These are phyloP conservation scores for Myotis lucifugus DNA, from an alignment of 2,113 vertebrate genomes.

Conservation along the genomic window DNA sequence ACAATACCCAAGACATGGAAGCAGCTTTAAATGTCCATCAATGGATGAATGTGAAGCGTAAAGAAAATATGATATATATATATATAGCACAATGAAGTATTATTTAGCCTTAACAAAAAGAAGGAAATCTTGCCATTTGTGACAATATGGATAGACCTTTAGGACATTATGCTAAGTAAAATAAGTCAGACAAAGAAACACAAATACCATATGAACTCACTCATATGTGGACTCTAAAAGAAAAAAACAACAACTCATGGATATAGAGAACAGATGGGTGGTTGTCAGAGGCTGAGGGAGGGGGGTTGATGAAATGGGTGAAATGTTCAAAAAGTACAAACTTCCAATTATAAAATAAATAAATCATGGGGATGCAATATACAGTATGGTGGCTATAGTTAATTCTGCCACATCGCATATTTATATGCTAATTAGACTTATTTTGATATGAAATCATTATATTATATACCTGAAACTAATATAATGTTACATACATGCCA, in stretches of 20 bases:
- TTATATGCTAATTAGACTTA: not conserved
- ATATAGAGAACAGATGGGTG: not conserved
- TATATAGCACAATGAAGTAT: not conserved
- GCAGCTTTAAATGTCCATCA: not conserved
- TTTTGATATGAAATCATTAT: not conserved
- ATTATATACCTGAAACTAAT: not conserved
- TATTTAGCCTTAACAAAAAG: not conserved
- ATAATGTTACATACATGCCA: not conserved
- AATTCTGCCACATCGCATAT: not conserved
- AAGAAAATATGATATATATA: not conserved
- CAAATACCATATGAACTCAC: not conserved
- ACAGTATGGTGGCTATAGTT: not conserved
- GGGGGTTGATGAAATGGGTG: not conserved
- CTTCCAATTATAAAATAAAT: not conserved
- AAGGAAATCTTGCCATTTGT: not conserved
- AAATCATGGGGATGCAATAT: not conserved
- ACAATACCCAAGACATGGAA: not conserved
- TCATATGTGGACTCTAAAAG: not conserved
- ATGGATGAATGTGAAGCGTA: not conserved
- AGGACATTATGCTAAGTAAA: not conserved
- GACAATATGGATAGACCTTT: not conserved
- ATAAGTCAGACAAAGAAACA: not conserved
- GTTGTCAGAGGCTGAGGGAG: not conserved
- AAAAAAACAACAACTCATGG: not conserved
- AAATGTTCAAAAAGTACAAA: not conserved